Base-by-base conservation (phyloP, 37 sponge, comb jelly and placozoan species). In the Oscarella lobularis region DNA sequence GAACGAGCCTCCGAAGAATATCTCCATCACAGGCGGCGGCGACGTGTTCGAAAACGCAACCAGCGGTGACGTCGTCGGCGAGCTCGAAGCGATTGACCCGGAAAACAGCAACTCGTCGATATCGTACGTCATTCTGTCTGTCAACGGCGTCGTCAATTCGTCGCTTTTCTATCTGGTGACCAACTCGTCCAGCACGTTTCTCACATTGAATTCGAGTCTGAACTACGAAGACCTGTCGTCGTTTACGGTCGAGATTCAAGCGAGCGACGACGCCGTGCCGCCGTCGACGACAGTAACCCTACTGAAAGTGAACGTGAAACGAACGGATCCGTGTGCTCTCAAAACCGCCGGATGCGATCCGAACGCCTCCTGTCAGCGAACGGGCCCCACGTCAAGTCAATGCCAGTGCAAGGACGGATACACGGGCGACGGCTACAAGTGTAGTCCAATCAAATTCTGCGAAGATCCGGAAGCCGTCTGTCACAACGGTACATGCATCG, bases 181-280 rank as follows among this genome's bases (percentile, higher is more conserved):
- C 60, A 20, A 27, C 60, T 9, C 9, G 60, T 27, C 9, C 20
- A 27, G 14, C 60, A 48, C 60, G 9, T 48, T 27, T 48, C 60
- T 48, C 60, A 27, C 9, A 27, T 20, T 48, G 14, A 48, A 48
- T 20, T 9, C 9, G 14, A 48, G 60, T 48, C 9, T 48, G 14
- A 48, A 20, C 60, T 48, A 48, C 60, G 60, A 48, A 20, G 9
- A 9, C 20, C 60, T 9, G 60, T 48, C 60, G 60, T 48, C 60
- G 60, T 48, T 27, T 48, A 9, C 20, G 60, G 60, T 48, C 14
- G 60, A 48, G 20, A 48, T 48, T 20, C 14, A 48, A 48, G 60
- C 60, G 60, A 68, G 35, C 4, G 71, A 68, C 71, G 31, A 68
- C 31, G 71, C 35, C 5, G 4, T 34, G 5, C 71, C 71, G 71